Base-by-base conservation (phyloP, 2,888 invertebrate genomes). In the Tanytarsus gracilentus region DNA sequence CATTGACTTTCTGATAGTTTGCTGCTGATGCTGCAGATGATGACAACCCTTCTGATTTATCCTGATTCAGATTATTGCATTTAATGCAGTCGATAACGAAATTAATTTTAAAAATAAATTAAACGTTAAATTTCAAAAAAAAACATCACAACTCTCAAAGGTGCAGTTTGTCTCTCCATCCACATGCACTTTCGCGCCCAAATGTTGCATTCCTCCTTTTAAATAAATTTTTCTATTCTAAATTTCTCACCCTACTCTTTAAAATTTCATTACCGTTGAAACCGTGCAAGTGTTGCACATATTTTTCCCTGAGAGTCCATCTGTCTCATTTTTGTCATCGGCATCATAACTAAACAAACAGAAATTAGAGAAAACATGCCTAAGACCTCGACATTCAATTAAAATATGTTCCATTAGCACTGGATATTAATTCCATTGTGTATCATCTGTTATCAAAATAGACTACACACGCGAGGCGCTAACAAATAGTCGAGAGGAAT, bases 391-490 rank as follows among this genome's bases (percentile, higher is more conserved):
- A n/a, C n/a, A n/a, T 39, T 48, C 55, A 55, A 55, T 55, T 48
- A 44, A 58, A 58, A 48, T 48, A 29, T 58, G 58, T 51, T 40
- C 58, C 30, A 58, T 58, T 58, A 58, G 56, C 18, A 14, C 40
- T 26, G 21, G 33, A 21, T 40, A 55, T 55, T 40, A 40, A 44
- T 40, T 26, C n/a, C 25, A 53, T 53, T 53, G 23, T 33, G 40
- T 23, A 23, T 58, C 58, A 58, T 58, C 44, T 58, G 58, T 29
- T 58, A 29, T 16, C 58, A 58, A 30, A 18, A 27, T 29, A 14
- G 27, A 18, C 18, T n/a, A 27, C 18, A 40, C 27, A 39, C 18
- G 23, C 44, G 23, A 44, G 23, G 21, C 36, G 36, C n/a, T 14
- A 36, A 36, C n/a, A 33, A 33, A 33, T 4, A 21, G 7, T 21